Percentiles rank a stretch among this genome's conserved stretches.
These are phyloP conservation scores for Onychorhynchus coronatus DNA, from an alignment of 2,113 vertebrate species.

Conservation along the genomic window DNA sequence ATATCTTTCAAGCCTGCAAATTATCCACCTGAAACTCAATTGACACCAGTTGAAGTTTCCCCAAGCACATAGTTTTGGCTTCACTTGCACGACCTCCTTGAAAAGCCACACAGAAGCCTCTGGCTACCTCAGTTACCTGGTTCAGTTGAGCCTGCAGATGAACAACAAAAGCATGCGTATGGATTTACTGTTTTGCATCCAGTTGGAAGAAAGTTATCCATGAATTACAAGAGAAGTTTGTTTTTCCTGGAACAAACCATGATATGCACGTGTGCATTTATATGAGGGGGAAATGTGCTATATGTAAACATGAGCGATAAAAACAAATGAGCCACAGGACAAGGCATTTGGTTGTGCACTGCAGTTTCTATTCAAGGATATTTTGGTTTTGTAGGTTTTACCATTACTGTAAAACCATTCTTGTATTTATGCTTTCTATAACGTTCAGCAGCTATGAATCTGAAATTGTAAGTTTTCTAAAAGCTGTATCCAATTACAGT, in stretches of 20 bases:
- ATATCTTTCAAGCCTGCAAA: background rate
- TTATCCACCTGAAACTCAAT: background rate
- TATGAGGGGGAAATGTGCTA: background rate
- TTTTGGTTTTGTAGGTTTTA: background rate
- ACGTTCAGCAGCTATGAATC: constrained; percentile 35
- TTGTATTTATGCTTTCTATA: constrained; percentile 49
- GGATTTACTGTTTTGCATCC: background rate
- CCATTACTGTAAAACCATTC: background rate
- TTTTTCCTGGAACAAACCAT: background rate
- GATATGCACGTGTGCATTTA: fast-evolving
- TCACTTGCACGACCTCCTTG: background rate
- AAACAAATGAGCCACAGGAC: background rate
- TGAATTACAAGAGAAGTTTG: background rate
- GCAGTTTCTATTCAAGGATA: background rate
- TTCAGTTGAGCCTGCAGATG: background rate
- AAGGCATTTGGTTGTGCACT: background rate
- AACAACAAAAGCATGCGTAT: background rate
- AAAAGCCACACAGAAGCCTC: background rate
- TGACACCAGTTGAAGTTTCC: fast-evolving
- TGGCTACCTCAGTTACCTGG: background rate
- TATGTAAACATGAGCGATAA: background rate
- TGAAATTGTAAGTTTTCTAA: constrained; percentile 77
- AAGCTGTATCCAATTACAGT: constrained; percentile 84
- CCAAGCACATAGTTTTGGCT: background rate
- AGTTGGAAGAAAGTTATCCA: background rate